These are phyloP conservation scores for Sitobion miscanthi DNA, from an alignment of 1,140 invertebrate species.

Conservation along the genomic window DNA sequence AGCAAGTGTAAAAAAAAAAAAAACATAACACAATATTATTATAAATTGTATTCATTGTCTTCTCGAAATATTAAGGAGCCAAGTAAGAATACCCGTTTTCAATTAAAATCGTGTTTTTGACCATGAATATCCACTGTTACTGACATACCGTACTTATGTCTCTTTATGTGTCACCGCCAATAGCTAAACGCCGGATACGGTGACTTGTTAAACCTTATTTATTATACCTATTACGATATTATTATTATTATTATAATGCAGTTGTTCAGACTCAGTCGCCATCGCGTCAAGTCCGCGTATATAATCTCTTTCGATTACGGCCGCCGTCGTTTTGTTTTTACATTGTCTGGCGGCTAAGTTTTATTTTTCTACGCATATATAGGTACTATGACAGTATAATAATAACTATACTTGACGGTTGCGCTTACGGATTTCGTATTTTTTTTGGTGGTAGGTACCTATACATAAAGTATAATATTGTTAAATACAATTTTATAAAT, in stretches of 20 bases:
- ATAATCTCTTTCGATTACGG: background rate
- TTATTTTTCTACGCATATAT: background rate
- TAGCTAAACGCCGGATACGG: background rate
- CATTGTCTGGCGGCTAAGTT: background rate
- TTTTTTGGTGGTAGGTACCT: background rate
- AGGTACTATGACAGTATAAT: background rate
- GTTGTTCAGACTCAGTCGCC: background rate
- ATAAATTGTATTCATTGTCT: no score
- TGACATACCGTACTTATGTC: background rate
- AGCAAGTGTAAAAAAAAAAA: no score
- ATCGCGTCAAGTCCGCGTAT: background rate
- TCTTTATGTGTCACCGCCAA: background rate
- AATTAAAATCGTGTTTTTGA: background rate
- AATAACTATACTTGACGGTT: background rate
- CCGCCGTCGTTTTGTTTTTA: background rate
- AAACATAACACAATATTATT: no score
- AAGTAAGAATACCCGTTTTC: no score
- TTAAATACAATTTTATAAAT: no score
- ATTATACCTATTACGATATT: background rate
- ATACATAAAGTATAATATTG: no score
- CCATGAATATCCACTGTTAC: background rate
- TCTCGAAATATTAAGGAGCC: no score
- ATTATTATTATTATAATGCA: background rate
- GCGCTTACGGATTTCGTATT: no score
- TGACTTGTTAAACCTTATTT: background rate